Evolutionary conservation across 2,797 vertebrate species (phyloP).

Genomic region (Okamejei kenojei): DNA sequence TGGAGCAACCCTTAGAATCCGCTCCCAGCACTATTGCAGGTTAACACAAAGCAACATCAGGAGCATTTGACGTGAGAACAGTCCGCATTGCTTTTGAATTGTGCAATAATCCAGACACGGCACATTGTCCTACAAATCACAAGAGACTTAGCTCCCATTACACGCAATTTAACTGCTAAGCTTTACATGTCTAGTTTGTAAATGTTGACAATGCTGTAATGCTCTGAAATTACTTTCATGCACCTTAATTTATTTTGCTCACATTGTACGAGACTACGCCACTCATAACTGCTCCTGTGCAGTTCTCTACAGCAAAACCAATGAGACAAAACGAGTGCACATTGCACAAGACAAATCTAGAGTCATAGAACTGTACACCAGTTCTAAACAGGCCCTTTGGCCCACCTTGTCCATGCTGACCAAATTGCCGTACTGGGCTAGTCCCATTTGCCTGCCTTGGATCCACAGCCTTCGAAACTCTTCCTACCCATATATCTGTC

Average conservation of each 20-base stretch:
- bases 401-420: too few species aligned
- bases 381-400: too few species aligned
- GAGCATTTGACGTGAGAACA: not conserved
- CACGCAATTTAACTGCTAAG: not conserved
- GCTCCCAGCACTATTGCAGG: not conserved
- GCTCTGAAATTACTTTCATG: not conserved
- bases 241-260: not conserved
- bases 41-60: not conserved
- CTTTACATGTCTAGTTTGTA: not conserved
- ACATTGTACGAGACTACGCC: not conserved
- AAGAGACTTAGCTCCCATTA: not conserved
- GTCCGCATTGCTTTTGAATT: not conserved
- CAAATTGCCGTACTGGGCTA: too few species aligned
- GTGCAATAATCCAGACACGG: not conserved
- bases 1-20: conserved; percentile 6
- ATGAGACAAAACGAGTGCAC: not conserved
- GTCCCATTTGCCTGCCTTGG: too few species aligned
- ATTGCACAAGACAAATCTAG: not conserved
- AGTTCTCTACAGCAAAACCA: not conserved
- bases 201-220: not conserved
- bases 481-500: too few species aligned
- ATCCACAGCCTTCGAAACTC: too few species aligned
- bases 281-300: not conserved
- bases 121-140: not conserved
- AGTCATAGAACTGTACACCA: too few species aligned